A percentile compares a stretch with the other conserved stretches of the same genome.
Evolutionary conservation across 2,113 vertebrate species (phyloP).

Genomic region (Engystomops pustulosus): DNA sequence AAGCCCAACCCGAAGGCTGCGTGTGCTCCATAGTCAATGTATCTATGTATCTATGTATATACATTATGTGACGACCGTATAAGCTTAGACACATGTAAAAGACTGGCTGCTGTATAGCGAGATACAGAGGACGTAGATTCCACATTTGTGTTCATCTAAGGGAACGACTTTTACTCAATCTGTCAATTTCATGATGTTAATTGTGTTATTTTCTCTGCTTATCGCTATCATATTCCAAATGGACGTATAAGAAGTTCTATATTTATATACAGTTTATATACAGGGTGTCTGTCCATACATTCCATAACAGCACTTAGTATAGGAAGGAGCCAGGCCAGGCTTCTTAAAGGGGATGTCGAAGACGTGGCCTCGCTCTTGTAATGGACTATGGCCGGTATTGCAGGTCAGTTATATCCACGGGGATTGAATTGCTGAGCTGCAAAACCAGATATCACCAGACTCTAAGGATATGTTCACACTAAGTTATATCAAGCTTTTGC

Average conservation of each 20-base stretch:
- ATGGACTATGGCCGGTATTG: too few relatives aligned
- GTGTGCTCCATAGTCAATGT: too few relatives aligned
- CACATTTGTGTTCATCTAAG: background rate
- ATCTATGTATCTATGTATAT: background rate
- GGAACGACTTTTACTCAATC: background rate
- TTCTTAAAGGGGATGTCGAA: background rate
- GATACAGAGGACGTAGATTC: background rate
- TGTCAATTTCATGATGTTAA: background rate
- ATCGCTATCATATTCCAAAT: constrained; percentile 10
- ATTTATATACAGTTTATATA: background rate
- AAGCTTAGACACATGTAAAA: constrained; percentile 1
- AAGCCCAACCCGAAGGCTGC: background rate
- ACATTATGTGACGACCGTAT: background rate
- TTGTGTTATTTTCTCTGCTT: too few relatives aligned
- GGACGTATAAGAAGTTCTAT: background rate
- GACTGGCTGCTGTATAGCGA: background rate
- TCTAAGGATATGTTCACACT: too few relatives aligned
- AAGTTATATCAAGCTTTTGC: too few relatives aligned
- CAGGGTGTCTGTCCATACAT: background rate
- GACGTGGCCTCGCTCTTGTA: too few relatives aligned
- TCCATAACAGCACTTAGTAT: background rate
- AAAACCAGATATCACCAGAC: too few relatives aligned
- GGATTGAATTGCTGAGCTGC: too few relatives aligned
- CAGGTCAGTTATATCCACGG: too few relatives aligned
- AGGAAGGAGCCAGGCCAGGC: background rate